A percentile compares a stretch with the other conserved stretches of the same genome.
These are phyloP conservation scores for Thomomys bottae DNA, from an alignment of 2,113 vertebrate species.

Conservation along the genomic window DNA sequence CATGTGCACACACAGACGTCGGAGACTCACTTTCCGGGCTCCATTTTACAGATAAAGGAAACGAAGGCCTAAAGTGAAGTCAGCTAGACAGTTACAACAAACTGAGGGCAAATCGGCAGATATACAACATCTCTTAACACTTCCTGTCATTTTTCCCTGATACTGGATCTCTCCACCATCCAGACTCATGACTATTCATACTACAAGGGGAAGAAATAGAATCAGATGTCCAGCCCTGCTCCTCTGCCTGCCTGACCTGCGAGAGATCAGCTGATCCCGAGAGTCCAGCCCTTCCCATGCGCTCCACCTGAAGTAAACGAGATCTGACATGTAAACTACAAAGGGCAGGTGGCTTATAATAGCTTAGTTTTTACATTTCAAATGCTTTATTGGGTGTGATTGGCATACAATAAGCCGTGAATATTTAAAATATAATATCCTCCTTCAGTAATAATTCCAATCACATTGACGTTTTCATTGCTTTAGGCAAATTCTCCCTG, in stretches of 20 bases:
- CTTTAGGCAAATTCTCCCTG: background rate
- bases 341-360: background rate
- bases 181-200: background rate
- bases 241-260: background rate
- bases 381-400: background rate
- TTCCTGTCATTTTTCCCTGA: background rate
- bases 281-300: accelerated
- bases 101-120: background rate
- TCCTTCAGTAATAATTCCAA: background rate
- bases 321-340: background rate
- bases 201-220: background rate
- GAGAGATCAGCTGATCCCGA: background rate
- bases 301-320: background rate
- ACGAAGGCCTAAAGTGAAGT: background rate
- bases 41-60: conserved; percentile 9
- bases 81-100: background rate
- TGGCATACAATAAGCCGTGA: background rate
- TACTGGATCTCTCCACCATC: background rate
- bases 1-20: background rate
- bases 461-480: background rate
- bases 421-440: background rate
- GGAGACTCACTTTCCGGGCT: background rate
- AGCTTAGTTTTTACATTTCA: background rate
- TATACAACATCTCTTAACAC: background rate
- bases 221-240: background rate